Conservation (phyloP, 1,140 invertebrate species). For the Tetragnatha versicolor region DNA sequence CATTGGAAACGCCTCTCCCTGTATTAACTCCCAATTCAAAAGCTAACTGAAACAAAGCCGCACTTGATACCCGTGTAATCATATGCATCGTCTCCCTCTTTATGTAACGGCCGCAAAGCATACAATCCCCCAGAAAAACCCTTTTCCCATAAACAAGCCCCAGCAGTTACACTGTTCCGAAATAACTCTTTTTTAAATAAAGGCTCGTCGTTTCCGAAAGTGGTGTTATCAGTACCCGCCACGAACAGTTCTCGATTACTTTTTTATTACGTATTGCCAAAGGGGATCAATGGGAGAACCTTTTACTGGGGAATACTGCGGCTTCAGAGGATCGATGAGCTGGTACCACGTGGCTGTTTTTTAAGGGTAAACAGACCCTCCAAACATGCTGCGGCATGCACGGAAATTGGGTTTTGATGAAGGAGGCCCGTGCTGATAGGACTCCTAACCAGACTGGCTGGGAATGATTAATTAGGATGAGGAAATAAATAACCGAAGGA, state of each 20-base stretch:
- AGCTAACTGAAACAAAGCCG: too few relatives aligned
- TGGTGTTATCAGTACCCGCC: constrained; percentile 49
- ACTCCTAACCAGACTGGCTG: too few relatives aligned
- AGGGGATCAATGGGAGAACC: constrained; percentile 50
- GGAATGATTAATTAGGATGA: neutral
- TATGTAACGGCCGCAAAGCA: constrained; percentile 1
- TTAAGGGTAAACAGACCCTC: constrained; percentile 44
- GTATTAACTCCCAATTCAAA: too few relatives aligned
- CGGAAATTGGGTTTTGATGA: constrained; percentile 14
- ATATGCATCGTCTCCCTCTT: too few relatives aligned
- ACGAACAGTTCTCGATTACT: constrained; percentile 48
- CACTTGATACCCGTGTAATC: too few relatives aligned
- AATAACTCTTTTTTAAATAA: constrained; percentile 52
- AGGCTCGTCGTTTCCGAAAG: constrained; percentile 33
- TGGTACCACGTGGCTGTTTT: constrained; percentile 53
- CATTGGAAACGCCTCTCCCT: too few relatives aligned
- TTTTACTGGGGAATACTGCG: constrained; percentile 54
- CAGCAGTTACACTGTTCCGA: constrained; percentile 37
- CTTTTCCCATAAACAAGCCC: constrained; percentile 40
- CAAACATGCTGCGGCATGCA: constrained; percentile 20
- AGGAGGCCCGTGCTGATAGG: neutral
- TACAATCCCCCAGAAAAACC: neutral
- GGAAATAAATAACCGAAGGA: too few relatives aligned
- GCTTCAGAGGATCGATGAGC: constrained; percentile 36
- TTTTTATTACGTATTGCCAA: constrained; percentile 55